phyloP scores from a whole-genome alignment of 2,888 invertebrate species.

The Gordius sp. region DNA sequence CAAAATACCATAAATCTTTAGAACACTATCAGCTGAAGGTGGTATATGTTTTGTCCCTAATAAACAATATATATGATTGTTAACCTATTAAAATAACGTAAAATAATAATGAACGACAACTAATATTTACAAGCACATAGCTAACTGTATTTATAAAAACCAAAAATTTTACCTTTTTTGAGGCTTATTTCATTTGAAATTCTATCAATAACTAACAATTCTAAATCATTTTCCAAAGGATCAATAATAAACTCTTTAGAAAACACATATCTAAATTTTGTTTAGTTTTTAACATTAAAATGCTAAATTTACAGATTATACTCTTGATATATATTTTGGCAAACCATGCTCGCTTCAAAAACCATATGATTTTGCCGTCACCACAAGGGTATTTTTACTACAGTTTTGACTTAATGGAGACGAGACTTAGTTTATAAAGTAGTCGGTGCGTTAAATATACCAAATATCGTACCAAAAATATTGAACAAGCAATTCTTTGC shows the following conservation, averaged over 20 bases:
- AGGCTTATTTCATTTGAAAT: conserved; percentile 11
- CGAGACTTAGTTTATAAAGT: too few relatives aligned
- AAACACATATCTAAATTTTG: background rate
- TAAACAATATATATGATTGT: background rate
- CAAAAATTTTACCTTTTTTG: background rate
- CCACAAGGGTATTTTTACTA: too few relatives aligned
- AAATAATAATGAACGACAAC: too few relatives aligned
- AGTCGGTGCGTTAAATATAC: too few relatives aligned
- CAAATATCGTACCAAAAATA: too few relatives aligned
- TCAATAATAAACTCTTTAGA: conserved; percentile 13
- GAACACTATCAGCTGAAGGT: background rate
- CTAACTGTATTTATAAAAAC: too few relatives aligned
- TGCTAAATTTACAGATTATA: background rate
- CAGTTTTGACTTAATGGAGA: too few relatives aligned
- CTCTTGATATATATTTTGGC: background rate
- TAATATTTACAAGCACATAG: too few relatives aligned
- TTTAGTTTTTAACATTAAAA: background rate
- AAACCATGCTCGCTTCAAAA: background rate
- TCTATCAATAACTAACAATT: background rate
- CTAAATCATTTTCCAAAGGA: conserved; percentile 13
- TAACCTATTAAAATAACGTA: too few relatives aligned
- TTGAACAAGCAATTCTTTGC: too few relatives aligned
- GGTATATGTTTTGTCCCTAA: background rate
- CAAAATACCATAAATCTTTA: background rate
- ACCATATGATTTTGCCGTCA: too few relatives aligned